phyloP scores from a whole-genome alignment of 2,888 invertebrate genomes.

The Pharmacophagus antenor region DNA sequence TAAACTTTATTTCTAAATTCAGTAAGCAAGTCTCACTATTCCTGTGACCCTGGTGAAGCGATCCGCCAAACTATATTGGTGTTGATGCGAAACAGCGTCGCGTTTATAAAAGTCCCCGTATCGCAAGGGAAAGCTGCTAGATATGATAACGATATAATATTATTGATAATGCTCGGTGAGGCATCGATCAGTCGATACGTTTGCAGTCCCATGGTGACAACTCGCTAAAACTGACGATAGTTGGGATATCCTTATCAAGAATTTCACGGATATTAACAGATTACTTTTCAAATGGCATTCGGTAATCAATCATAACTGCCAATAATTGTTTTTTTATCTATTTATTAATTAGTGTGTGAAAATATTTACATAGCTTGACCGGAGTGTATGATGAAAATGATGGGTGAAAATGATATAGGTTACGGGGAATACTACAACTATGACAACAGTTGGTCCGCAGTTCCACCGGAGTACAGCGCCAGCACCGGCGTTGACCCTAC shows the following conservation, averaged over 20 bases:
- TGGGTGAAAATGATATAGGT: conserved; percentile 77
- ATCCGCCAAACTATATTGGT: conserved; percentile 57
- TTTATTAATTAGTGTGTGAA: conserved; percentile 35
- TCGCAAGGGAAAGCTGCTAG: conserved; percentile 76
- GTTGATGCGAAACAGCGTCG: conserved; percentile 49
- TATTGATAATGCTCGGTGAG: conserved; percentile 73
- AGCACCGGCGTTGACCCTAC: conserved; percentile 77
- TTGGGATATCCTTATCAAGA: conserved; percentile 41
- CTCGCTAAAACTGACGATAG: conserved; percentile 16
- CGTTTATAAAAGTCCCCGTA: conserved; percentile 72
- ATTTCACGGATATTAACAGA: conserved; percentile 45
- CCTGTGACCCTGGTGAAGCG: conserved; percentile 68
- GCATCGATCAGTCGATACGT: conserved; percentile 76
- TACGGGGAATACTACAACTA: conserved; percentile 80
- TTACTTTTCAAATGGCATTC: conserved; percentile 33
- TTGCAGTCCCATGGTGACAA: conserved; percentile 48
- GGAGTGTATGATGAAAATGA: conserved; percentile 77
- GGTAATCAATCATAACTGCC: conserved; percentile 31
- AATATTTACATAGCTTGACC: conserved; percentile 24
- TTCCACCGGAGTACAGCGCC: conserved; percentile 85
- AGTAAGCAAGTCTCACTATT: conserved; percentile 25
- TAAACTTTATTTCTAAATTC: conserved; percentile 3
- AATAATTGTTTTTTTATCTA: conserved; percentile 31
- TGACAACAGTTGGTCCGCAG: conserved; percentile 85
- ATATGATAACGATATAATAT: conserved; percentile 78